Evolutionary conservation across 92 coral and sea anemone genomes (phyloP), one percentile per base, ranked within the genome.

Genomic region (Palythoa caribaeorum): DNA sequence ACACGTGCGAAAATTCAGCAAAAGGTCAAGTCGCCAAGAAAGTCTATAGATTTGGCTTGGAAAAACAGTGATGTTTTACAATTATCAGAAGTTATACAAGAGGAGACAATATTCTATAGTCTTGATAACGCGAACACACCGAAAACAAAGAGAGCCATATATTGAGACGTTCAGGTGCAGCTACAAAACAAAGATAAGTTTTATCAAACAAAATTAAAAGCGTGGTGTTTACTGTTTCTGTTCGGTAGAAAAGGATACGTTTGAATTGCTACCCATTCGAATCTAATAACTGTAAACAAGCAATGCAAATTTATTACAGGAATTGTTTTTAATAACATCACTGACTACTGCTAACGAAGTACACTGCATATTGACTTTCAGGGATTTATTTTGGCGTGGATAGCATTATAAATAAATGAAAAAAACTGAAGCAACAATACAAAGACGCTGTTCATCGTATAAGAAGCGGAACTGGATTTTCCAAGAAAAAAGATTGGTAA

Each of bases 111-210:
- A 17, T 10, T 63, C n/a, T 91, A 69, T 35, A 91, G 73, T 52
- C 62, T 88, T 76, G 84, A 92, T 38, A 88, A 88, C 78, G 92
- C 90, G 40, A 92, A 88, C 63, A 88, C 90, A 1, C 90, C 94
- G 4, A 88, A 92, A 47, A 92, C 28, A 28, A 28, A 28, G 28
- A 28, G 28, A 28, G 28, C 28, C 28, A 28, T 28, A 28, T 28
- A 28, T 84, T 62, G 68, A 57, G 57, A 17, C 37, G 94, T 92
- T 17, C 90, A 88, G 54, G 90, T 80, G 75, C 84, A 88, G 85
- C 84, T 92, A 28, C 72, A 92, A 79, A 92, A 79, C 73, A 87
- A 73, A 91, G 28, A 0, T 28, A 28, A 28, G 28, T 28, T 28
- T 28, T 28, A 28, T 28, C 28, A 28, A 28, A 28, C 28, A 28